Evolutionary conservation across 1,140 invertebrate genomes (phyloP), one percentile per base, ranked within the genome.

Genomic region (Caenorhabditis tropicalis): DNA sequence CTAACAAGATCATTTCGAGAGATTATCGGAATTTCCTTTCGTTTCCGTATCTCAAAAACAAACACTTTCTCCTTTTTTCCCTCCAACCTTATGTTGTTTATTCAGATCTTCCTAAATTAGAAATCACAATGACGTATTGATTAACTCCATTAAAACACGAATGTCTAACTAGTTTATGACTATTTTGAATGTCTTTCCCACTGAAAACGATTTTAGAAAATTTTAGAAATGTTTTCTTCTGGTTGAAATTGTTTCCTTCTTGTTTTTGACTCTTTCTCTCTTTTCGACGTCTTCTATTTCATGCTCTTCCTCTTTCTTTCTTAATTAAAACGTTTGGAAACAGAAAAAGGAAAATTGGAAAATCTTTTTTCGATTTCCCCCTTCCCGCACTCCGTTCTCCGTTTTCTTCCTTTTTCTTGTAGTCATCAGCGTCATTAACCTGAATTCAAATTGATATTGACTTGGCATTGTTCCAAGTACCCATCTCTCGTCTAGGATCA

Each of bases 391-490:
- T 19, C 24, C 19, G 6, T 74, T 46, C 36, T 46, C 19, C 36
- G 19, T 43, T 7, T 27, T 21, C n/a, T 27, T 43, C 21, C 10
- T 27, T 2, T 0, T 21, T 29, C 33, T 21, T 60, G 29, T 36
- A 3, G 19, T 36, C 58, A 21, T 65, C n/a, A 74, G 12, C 65
- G 65, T 74, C 65, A 43, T 39, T 74, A 74, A 74, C 36, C 65
- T 46, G 65, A 74, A 74, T 74, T 74, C n/a, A 31, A 74, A 74
- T 24, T 74, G 36, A 43, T 74, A 43, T 9, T 56, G 36, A 74
- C 58, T 65, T 65, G 58, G 58, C 65, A 46, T 24, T n/a, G 65
- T 74, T 74, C 65, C 65, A 74, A 43, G 5, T 31, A 9, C 10
- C n/a, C 0, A 16, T 65, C 19, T 31, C 29, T 7, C n/a, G 9